Evolutionary conservation across 1,140 invertebrate species (phyloP).

Genomic region (Anagrus nilaparvatae): DNA sequence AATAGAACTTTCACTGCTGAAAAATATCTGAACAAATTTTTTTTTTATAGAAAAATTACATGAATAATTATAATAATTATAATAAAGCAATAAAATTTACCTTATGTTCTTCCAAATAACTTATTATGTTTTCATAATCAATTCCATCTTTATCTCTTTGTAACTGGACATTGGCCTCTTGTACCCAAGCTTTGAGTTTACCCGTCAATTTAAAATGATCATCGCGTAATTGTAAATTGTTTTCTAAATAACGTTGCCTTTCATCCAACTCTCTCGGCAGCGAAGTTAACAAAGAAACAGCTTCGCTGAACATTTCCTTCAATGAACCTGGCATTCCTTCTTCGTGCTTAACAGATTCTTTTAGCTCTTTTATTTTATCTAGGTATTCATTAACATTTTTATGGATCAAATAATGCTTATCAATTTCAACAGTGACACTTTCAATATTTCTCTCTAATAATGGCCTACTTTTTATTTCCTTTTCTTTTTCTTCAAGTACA

Average conservation of each 20-base stretch:
- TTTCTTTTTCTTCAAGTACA: conserved; percentile 78
- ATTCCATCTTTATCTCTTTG: conserved; percentile 71
- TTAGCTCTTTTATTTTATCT: conserved; percentile 56
- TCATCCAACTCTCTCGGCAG: conserved; percentile 71
- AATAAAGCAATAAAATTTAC: conserved; percentile 28
- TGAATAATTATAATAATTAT: neutral
- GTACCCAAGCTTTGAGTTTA: conserved; percentile 76
- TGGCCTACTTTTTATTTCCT: conserved; percentile 69
- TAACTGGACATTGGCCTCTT: conserved; percentile 69
- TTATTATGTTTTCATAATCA: conserved; percentile 75
- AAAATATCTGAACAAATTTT: conserved; percentile 49
- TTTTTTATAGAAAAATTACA: neutral
- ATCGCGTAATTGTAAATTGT: conserved; percentile 66
- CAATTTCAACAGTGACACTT: conserved; percentile 71
- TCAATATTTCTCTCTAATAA: conserved; percentile 65
- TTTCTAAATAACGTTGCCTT: conserved; percentile 65
- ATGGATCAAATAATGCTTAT: conserved; percentile 63
- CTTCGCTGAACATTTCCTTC: conserved; percentile 74
- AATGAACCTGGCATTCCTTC: conserved; percentile 67
- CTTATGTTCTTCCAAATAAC: conserved; percentile 77
- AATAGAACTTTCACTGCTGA: conserved; percentile 65
- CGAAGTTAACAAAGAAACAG: conserved; percentile 62
- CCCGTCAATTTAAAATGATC: conserved; percentile 62
- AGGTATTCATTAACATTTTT: conserved; percentile 62
- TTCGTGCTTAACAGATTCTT: conserved; percentile 58